Base-by-base conservation (phyloP, 2,797 vertebrate species). In the Periophthalmus magnuspinnatus region DNA sequence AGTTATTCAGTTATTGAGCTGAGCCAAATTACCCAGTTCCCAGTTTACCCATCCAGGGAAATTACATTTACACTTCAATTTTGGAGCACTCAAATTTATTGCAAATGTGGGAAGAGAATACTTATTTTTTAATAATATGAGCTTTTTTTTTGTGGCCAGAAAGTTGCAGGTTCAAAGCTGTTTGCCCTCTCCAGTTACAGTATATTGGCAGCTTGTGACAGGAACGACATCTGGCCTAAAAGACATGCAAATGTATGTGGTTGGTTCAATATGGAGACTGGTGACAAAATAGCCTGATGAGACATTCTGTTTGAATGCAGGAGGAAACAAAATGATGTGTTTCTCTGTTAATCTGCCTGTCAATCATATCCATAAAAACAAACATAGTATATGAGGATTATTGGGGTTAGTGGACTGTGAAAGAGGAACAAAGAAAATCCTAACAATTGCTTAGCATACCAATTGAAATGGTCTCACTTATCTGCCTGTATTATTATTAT, bases 361-460 rank as follows among this genome's bases (percentile, higher is more conserved):
- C 41, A 45, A 16, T 45, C 41, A 45, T 45, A 41, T 45, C 41
- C 41, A 14, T 45, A 45, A 16, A 14, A 45, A 14, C 1, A 13
- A 13, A 2, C 38, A 41, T 3, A 41, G 38, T 41, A 13, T 41
- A 45, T 45, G 13, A 5, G 1, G 3, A 3, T 45, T 45, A 45
- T 45, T 76, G 71, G 60, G 67, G 22, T 55, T 50, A 72, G 74
- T 78, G 71, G n/a, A 21, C 59, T 24, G 45, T 57, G 8, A 38
- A 14, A 11, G n/a, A 2, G 48, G 48, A 52, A 24, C 13, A 28
- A 57, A 57, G 61, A 60, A 47, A 65, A 16, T 57, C 5, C 11
- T 45, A 16, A 45, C 13, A 45, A 14, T 45, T 45, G 41, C 41
- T 45, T 5, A 45, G 13, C 4, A 13, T 16, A 3, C 10, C 11